These are phyloP conservation scores for Siphlonurus alternatus DNA, from an alignment of 2,888 invertebrate genomes.

Conservation along the genomic window DNA sequence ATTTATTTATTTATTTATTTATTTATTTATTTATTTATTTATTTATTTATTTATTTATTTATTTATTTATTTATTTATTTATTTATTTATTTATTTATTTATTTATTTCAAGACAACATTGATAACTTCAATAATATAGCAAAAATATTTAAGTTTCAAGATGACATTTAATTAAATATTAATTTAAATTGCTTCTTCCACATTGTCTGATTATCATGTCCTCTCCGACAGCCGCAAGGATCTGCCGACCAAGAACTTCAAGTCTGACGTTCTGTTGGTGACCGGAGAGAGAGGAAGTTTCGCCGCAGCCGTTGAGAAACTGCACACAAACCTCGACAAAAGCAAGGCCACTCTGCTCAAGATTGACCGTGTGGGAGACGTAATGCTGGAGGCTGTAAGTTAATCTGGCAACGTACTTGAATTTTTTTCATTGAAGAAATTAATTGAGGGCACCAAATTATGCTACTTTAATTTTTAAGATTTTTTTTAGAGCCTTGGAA, in stretches of 20 bases:
- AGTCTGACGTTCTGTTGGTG: constrained; percentile 61
- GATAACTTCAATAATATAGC: too few relatives aligned
- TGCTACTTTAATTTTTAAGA: too few relatives aligned
- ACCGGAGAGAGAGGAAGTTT: constrained; percentile 66
- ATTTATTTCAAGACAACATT: too few relatives aligned
- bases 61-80: too few relatives aligned
- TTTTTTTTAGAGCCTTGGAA: too few relatives aligned
- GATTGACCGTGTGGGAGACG: constrained; percentile 74
- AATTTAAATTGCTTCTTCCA: too few relatives aligned
- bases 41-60: constrained; percentile 7
- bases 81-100: too few relatives aligned
- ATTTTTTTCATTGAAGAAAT: not conserved
- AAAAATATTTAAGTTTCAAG: too few relatives aligned
- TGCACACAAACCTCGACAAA: constrained; percentile 61
- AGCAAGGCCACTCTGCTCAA: constrained; percentile 69
- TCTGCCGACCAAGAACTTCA: constrained; percentile 48
- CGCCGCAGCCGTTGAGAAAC: constrained; percentile 59
- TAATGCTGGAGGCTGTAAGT: constrained; percentile 65
- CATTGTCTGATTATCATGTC: too few relatives aligned
- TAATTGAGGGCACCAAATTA: constrained; percentile 1
- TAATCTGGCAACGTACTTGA: constrained; percentile 5
- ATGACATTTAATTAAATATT: too few relatives aligned
- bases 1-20: not conserved
- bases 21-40: constrained; percentile 1
- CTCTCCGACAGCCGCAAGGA: constrained; percentile 45